Evolutionary conservation across 2,797 vertebrate species (phyloP).

Genomic region (Sylvia borin): DNA sequence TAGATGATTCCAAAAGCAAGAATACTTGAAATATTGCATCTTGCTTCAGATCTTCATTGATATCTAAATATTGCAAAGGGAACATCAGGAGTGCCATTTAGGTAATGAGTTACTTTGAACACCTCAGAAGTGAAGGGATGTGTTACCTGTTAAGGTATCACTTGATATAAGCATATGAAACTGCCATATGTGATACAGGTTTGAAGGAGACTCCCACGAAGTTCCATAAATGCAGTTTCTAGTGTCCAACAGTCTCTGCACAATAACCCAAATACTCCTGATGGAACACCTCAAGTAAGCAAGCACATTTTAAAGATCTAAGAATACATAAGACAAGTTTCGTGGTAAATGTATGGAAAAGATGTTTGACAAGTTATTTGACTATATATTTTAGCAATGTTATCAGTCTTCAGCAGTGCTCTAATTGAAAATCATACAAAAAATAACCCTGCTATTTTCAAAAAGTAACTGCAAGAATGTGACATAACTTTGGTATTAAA

Average conservation of each 20-base stretch:
- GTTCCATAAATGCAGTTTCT: not conserved
- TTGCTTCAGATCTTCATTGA: not conserved
- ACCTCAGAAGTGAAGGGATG: not conserved
- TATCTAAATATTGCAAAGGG: not conserved
- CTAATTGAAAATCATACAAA: not conserved
- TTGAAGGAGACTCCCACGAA: not conserved
- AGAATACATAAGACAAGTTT: not conserved
- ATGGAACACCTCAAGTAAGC: not conserved
- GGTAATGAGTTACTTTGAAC: not conserved
- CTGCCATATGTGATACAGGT: rapidly evolving
- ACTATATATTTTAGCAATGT: not conserved
- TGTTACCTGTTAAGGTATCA: not conserved
- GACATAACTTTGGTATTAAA: not conserved
- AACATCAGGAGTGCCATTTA: not conserved
- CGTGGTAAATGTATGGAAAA: not conserved
- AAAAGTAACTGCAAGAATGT: not conserved
- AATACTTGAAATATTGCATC: not conserved
- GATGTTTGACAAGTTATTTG: not conserved
- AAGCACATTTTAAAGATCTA: not conserved
- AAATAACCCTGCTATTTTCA: not conserved
- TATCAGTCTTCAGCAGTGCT: not conserved
- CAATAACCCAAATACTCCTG: not conserved
- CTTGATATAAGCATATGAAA: not conserved
- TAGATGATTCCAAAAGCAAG: not conserved
- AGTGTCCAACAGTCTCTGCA: not conserved